Conservation (phyloP, 1,140 invertebrate genomes). For the Glossosoma conforme region DNA sequence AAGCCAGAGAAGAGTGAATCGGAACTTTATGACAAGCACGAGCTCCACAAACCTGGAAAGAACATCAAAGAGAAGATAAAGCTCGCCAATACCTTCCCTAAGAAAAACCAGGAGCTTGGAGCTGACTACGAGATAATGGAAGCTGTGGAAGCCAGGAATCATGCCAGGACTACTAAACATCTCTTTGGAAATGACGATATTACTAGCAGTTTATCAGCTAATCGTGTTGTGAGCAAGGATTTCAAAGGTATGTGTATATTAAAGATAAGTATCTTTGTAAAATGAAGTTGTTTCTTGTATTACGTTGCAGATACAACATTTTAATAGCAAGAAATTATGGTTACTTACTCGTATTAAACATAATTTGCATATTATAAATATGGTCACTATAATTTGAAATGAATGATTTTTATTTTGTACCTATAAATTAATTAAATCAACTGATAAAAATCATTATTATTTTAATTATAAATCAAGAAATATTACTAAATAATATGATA, state of each 20-base stretch:
- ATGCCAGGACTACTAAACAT: slow-evolving; percentile 39
- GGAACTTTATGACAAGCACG: slow-evolving; percentile 34
- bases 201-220: slow-evolving; percentile 46
- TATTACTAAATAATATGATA: too few relatives aligned
- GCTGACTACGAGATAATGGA: slow-evolving; percentile 55
- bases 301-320: too few relatives aligned
- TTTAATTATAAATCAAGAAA: too few relatives aligned
- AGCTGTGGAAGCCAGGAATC: slow-evolving; percentile 53
- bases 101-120: slow-evolving; percentile 43
- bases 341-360: too few relatives aligned
- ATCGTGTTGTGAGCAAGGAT: slow-evolving; percentile 44
- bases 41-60: slow-evolving; percentile 40
- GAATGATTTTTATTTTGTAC: too few relatives aligned
- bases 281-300: too few relatives aligned
- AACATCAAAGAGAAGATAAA: slow-evolving; percentile 50
- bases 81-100: slow-evolving; percentile 44
- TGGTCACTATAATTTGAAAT: too few relatives aligned
- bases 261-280: too few relatives aligned
- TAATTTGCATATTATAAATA: too few relatives aligned
- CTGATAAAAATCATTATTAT: too few relatives aligned
- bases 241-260: slow-evolving; percentile 41
- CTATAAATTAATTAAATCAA: too few relatives aligned
- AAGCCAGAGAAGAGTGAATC: slow-evolving; percentile 43
- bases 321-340: too few relatives aligned
- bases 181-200: slow-evolving; percentile 42